Evolutionary conservation across 2,113 vertebrate species (phyloP).

Genomic region (Struthio camelus): DNA sequence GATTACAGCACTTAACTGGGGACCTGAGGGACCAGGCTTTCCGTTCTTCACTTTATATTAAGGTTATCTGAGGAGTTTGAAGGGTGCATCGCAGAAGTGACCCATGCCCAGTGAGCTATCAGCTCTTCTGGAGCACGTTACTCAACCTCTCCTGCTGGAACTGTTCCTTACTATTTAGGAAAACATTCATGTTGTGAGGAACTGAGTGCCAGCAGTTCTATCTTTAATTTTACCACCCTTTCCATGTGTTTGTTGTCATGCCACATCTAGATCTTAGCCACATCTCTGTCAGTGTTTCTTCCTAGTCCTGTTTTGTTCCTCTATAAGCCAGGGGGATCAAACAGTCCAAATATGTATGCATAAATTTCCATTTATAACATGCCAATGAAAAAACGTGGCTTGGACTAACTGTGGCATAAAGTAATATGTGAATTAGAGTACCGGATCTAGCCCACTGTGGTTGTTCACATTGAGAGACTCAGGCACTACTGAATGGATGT

Average conservation of each 20-base stretch:
- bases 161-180: background rate
- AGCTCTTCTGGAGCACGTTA: background rate
- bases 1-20: background rate
- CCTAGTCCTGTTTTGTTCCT: background rate
- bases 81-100: background rate
- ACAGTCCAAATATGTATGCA: background rate
- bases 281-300: background rate
- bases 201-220: background rate
- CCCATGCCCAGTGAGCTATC: background rate
- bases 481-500: background rate
- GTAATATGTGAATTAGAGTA: background rate
- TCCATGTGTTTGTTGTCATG: background rate
- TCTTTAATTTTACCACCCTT: background rate
- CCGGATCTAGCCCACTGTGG: background rate
- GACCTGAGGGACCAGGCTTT: background rate
- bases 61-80: background rate
- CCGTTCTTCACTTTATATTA: background rate
- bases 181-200: background rate
- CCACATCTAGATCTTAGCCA: background rate
- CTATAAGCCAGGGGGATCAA: background rate
- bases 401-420: background rate
- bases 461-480: background rate
- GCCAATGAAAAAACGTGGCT: background rate
- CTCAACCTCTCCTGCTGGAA: background rate
- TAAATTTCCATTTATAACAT: background rate